phyloP scores from a whole-genome alignment of 2,888 invertebrate genomes.

The Drosophila parthenogenetica region DNA sequence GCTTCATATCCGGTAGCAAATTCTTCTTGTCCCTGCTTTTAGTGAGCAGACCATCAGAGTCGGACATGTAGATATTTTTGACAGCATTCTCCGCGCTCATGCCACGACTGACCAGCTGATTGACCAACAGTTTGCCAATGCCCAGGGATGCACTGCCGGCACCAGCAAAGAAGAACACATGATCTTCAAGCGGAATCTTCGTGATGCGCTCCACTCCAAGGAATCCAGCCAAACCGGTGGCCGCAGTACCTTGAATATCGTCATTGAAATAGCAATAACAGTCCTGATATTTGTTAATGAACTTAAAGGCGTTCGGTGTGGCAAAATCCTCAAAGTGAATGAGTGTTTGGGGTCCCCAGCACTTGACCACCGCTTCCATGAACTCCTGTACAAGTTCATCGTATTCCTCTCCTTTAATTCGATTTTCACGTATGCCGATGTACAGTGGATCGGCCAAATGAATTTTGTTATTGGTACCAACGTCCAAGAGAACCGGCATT shows the following conservation, averaged over 20 bases:
- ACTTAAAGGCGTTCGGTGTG: conserved; percentile 63
- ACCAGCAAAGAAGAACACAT: conserved; percentile 51
- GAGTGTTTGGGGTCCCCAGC: conserved; percentile 48
- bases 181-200: conserved; percentile 48
- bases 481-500: conserved; percentile 54
- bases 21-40: background rate
- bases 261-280: conserved; percentile 65
- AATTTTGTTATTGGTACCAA: conserved; percentile 60
- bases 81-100: conserved; percentile 13
- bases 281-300: conserved; percentile 55
- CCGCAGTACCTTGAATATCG: conserved; percentile 65
- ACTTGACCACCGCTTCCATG: conserved; percentile 29
- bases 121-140: conserved; percentile 13
- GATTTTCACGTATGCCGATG: conserved; percentile 58
- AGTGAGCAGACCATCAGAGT: conserved; percentile 38
- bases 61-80: conserved; percentile 46
- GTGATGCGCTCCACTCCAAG: conserved; percentile 50
- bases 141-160: conserved; percentile 45
- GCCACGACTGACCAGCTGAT: conserved; percentile 8
- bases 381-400: conserved; percentile 62
- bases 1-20: background rate
- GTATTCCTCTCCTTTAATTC: conserved; percentile 60
- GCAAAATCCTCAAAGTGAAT: conserved; percentile 74
- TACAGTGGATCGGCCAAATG: conserved; percentile 61
- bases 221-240: conserved; percentile 64